phyloP scores from a whole-genome alignment of 1,140 invertebrate species.

The Drosophila equinoxialis region DNA sequence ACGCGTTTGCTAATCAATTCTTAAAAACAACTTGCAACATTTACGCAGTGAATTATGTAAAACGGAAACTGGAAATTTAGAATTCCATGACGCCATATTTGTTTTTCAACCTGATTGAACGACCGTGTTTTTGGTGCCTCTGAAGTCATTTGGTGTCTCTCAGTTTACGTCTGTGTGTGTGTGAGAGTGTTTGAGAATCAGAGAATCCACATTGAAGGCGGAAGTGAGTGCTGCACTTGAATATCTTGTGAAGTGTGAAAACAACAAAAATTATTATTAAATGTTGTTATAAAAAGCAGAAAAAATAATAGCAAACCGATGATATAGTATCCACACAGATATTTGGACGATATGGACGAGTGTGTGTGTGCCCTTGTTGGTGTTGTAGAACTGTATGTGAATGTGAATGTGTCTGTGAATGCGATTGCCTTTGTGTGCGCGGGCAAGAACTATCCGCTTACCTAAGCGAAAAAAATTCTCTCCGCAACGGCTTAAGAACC shows the following conservation, averaged over 20 bases:
- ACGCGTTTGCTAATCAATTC: background rate
- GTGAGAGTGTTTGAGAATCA: slow-evolving; percentile 5
- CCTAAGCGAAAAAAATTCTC: slow-evolving; percentile 76
- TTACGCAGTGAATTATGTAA: slow-evolving; percentile 38
- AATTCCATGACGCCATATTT: slow-evolving; percentile 72
- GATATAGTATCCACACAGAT: background rate
- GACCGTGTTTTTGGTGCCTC: slow-evolving; percentile 26
- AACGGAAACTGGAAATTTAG: slow-evolving; percentile 43
- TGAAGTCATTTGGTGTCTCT: slow-evolving; percentile 15
- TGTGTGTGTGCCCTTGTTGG: slow-evolving; percentile 40
- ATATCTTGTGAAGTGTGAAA: background rate
- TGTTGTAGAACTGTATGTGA: slow-evolving; percentile 52
- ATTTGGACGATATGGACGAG: slow-evolving; percentile 41
- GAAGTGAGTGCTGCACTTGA: slow-evolving; percentile 19
- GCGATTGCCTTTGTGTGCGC: slow-evolving; percentile 42
- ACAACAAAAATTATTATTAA: slow-evolving; percentile 21
- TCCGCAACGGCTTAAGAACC: slow-evolving; percentile 60
- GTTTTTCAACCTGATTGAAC: slow-evolving; percentile 62
- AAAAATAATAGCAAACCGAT: slow-evolving; percentile 7
- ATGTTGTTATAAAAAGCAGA: slow-evolving; percentile 28
- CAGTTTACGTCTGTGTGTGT: slow-evolving; percentile 5
- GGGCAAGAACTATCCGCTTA: slow-evolving; percentile 71
- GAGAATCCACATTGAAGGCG: slow-evolving; percentile 22
- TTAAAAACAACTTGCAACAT: slow-evolving; percentile 1
- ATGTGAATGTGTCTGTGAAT: slow-evolving; percentile 45